Conservation (phyloP, 2,113 vertebrate genomes). For the Sisor rabdophorus region DNA sequence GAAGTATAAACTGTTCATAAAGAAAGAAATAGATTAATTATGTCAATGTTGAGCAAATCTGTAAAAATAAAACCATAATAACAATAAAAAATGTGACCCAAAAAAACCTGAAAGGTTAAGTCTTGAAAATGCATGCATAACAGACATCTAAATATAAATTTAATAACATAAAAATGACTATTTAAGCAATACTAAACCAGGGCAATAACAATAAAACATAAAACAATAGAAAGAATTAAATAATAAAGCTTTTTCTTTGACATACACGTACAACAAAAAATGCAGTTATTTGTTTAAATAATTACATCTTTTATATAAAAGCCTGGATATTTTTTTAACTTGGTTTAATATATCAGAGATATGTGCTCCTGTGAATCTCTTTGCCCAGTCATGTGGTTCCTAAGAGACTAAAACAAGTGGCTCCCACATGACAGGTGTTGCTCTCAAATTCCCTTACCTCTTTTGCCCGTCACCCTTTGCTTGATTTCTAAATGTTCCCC, state of each 20-base stretch:
- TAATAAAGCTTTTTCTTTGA: not conserved
- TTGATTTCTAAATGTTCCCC: conserved; percentile 51
- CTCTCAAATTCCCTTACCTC: conserved; percentile 37
- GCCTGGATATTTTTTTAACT: not conserved
- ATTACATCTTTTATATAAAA: not conserved
- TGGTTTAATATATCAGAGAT: conserved; percentile 1
- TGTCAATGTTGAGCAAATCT: not conserved
- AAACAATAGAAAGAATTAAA: not conserved
- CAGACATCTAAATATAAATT: not conserved
- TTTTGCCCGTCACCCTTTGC: conserved; percentile 46
- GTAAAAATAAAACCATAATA: no score
- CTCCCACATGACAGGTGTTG: conserved; percentile 14
- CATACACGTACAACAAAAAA: not conserved
- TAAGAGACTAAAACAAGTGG: conserved; percentile 3
- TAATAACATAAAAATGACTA: not conserved
- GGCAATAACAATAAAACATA: not conserved
- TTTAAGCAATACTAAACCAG: not conserved
- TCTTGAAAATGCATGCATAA: not conserved
- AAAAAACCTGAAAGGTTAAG: not conserved
- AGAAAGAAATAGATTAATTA: not conserved
- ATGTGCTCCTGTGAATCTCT: conserved; percentile 8
- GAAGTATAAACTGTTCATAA: no score
- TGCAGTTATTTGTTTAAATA: not conserved
- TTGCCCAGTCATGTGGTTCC: conserved; percentile 18
- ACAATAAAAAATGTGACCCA: no score